Conservation (phyloP, 2,888 invertebrate species). For the Temnothorax ravouxi region DNA sequence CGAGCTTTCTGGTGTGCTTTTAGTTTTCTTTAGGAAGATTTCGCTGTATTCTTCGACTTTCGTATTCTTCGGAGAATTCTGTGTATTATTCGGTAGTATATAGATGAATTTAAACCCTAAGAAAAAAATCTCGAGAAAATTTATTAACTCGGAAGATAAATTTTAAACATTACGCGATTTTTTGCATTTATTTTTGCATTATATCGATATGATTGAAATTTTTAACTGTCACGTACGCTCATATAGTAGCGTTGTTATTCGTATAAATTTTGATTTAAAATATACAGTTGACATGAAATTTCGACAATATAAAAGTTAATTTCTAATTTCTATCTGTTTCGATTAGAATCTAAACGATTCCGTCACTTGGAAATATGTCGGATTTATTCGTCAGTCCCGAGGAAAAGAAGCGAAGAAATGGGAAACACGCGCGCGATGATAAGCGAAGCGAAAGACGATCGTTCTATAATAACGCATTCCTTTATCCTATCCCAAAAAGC, state of each 20-base stretch:
- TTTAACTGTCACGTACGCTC: background rate
- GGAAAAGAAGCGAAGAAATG: slow-evolving; percentile 15
- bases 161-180: background rate
- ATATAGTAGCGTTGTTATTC: background rate
- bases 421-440: slow-evolving; percentile 38
- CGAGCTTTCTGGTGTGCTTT: slow-evolving; percentile 42
- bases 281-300: background rate
- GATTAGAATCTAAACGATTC: slow-evolving; percentile 31
- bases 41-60: slow-evolving; percentile 47
- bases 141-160: background rate
- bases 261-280: background rate
- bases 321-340: slow-evolving; percentile 12
- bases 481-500: slow-evolving; percentile 23
- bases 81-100: background rate
- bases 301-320: slow-evolving; percentile 2
- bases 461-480: slow-evolving; percentile 49
- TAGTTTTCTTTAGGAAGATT: slow-evolving; percentile 50
- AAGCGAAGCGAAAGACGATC: slow-evolving; percentile 47
- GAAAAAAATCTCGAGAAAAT: background rate
- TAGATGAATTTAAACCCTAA: background rate
- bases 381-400: slow-evolving; percentile 36
- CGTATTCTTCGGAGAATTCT: slow-evolving; percentile 33
- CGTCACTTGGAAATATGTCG: background rate
- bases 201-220: background rate
- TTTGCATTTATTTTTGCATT: background rate